phyloP scores from a whole-genome alignment of 2,888 invertebrate species.

The Acronicta alni region DNA sequence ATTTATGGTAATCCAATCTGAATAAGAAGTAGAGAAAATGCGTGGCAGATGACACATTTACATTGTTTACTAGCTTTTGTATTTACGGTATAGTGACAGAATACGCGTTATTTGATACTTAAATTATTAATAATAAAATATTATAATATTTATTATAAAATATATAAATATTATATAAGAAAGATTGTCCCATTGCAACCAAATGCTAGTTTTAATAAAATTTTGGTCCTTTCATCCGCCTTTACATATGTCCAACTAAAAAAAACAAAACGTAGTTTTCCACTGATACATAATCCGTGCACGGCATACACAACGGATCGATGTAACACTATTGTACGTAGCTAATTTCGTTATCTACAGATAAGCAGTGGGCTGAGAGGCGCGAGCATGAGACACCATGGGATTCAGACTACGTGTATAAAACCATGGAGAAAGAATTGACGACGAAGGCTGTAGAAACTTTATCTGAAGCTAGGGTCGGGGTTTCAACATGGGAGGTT shows the following conservation, averaged over 20 bases:
- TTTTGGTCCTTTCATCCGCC: conserved; percentile 1
- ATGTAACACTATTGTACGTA: conserved; percentile 76
- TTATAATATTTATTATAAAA: neutral
- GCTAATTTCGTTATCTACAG: conserved; percentile 85
- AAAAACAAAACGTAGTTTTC: conserved; percentile 28
- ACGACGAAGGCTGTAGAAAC: conserved; percentile 45
- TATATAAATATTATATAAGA: neutral
- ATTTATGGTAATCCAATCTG: conserved; percentile 9
- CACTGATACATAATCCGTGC: conserved; percentile 43
- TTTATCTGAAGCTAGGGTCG: conserved; percentile 68
- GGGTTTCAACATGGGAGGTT: conserved; percentile 53
- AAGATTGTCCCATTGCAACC: neutral
- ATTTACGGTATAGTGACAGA: neutral
- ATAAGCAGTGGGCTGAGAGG: conserved; percentile 82
- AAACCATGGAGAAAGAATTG: conserved; percentile 46
- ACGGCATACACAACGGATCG: conserved; percentile 71
- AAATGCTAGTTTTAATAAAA: neutral
- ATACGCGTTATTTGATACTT: neutral
- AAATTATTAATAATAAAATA: neutral
- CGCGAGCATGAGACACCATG: conserved; percentile 70
- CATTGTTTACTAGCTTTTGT: conserved; percentile 12
- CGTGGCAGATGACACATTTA: conserved; percentile 34
- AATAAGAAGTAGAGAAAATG: conserved; percentile 13
- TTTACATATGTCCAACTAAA: neutral
- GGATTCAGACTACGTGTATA: conserved; percentile 61